Percentiles rank a stretch among this genome's conserved stretches.
These are phyloP conservation scores for Lophura nycthemera DNA, from an alignment of 2,113 vertebrate species.

Conservation along the genomic window DNA sequence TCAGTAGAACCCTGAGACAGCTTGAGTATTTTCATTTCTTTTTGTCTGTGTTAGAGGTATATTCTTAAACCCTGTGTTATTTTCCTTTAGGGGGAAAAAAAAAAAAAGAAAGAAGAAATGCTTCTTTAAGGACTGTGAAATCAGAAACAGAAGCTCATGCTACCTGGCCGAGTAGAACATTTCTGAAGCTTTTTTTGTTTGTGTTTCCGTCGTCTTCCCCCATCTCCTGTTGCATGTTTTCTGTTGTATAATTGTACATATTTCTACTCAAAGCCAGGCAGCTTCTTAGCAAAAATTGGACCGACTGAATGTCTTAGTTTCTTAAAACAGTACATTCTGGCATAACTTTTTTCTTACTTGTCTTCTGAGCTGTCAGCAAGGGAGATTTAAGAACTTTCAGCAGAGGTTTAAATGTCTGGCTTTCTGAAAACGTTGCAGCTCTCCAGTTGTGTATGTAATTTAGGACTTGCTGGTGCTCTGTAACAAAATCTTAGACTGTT, in stretches of 20 bases:
- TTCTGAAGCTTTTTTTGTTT: neutral
- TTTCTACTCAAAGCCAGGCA: neutral
- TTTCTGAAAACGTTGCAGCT: constrained; percentile 4
- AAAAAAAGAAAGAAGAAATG: neutral
- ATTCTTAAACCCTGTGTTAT: neutral
- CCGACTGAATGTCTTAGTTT: neutral
- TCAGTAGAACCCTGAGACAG: neutral
- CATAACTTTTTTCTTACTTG: neutral
- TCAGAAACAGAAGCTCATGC: neutral
- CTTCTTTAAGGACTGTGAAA: neutral
- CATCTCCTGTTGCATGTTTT: neutral
- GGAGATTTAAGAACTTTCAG: constrained; percentile 42
- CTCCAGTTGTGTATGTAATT: neutral
- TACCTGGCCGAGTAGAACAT: neutral
- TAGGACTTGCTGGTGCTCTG: neutral
- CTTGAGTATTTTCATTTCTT: neutral
- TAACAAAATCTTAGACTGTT: neutral
- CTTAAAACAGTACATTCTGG: neutral
- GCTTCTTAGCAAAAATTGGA: neutral
- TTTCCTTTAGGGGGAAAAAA: neutral
- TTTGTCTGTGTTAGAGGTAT: neutral
- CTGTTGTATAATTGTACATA: neutral
- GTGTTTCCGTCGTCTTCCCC: neutral
- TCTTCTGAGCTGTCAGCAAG: constrained; percentile 46
- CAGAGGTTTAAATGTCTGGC: constrained; percentile 17